Evolutionary conservation across 2,113 vertebrate species (phyloP).

Genomic region (Trinectes maculatus): DNA sequence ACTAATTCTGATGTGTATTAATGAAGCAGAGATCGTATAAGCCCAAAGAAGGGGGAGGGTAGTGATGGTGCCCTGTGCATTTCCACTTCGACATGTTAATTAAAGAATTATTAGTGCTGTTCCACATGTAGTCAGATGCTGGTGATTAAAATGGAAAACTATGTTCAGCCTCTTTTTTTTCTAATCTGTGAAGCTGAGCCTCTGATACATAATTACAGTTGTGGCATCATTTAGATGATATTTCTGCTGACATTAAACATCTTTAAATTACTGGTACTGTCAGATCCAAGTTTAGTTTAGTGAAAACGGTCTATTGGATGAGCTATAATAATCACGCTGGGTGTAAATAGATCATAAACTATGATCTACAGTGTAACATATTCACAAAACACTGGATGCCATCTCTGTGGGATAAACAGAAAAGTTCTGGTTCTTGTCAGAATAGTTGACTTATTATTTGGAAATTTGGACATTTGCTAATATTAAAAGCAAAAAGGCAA

Average conservation of each 20-base stretch:
- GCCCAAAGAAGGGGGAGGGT: constrained; percentile 38
- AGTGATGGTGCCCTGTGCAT: constrained; percentile 54
- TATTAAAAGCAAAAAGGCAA: no score
- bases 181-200: constrained; percentile 57
- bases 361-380: not conserved
- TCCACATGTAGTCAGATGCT: constrained; percentile 61
- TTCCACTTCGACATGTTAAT: constrained; percentile 80
- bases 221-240: constrained; percentile 63
- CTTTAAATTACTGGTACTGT: constrained; percentile 30
- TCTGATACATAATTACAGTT: constrained; percentile 75
- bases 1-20: constrained; percentile 14
- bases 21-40: constrained; percentile 11
- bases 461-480: no score
- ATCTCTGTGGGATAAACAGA: not conserved
- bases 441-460: no score
- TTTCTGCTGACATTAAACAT: constrained; percentile 57
- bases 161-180: constrained; percentile 64
- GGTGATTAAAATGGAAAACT: constrained; percentile 78
- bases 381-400: not conserved
- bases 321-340: not conserved
- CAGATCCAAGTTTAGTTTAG: constrained; percentile 29
- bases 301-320: not conserved
- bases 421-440: not conserved
- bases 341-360: constrained; percentile 2
- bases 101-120: constrained; percentile 80